phyloP scores from a whole-genome alignment of 2,888 invertebrate genomes.

The Noctua janthe region DNA sequence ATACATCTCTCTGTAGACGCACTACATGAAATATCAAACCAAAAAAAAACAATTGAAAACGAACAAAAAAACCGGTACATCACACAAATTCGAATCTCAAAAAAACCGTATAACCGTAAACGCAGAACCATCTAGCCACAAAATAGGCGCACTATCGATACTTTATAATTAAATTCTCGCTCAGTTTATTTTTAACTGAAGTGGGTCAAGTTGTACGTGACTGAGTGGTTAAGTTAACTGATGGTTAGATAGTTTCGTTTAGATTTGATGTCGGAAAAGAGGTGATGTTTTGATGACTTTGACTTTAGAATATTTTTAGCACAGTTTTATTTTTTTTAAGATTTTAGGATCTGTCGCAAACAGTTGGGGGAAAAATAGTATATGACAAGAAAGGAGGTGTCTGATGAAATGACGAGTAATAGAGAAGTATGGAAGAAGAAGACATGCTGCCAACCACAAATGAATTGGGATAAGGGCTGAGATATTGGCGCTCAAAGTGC shows the following conservation, averaged over 20 bases:
- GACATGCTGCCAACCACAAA: too few species aligned
- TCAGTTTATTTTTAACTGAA: constrained; percentile 59
- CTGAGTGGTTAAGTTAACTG: constrained; percentile 46
- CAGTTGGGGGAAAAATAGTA: neutral
- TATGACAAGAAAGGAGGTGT: too few species aligned
- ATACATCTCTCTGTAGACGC: too few species aligned
- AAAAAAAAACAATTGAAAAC: neutral
- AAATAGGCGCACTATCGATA: constrained; percentile 54
- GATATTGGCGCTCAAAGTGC: too few species aligned
- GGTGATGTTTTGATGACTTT: constrained; percentile 1
- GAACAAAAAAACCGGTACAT: constrained; percentile 32
- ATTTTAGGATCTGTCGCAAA: neutral
- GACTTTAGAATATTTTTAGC: neutral
- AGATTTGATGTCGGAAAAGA: constrained; percentile 18
- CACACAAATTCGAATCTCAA: constrained; percentile 35
- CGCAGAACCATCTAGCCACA: constrained; percentile 46
- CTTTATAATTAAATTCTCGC: constrained; percentile 61
- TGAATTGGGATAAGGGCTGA: too few species aligned
- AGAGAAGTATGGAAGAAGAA: too few species aligned
- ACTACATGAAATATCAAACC: too few species aligned
- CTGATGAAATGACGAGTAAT: too few species aligned
- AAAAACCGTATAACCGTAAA: constrained; percentile 50
- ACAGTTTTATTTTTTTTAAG: neutral
- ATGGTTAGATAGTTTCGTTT: constrained; percentile 35
- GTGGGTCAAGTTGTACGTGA: constrained; percentile 59